These are phyloP conservation scores for Temnopleurus reevesii DNA, from an alignment of 53 echinoderm and acorn worm genomes.

Conservation along the genomic window DNA sequence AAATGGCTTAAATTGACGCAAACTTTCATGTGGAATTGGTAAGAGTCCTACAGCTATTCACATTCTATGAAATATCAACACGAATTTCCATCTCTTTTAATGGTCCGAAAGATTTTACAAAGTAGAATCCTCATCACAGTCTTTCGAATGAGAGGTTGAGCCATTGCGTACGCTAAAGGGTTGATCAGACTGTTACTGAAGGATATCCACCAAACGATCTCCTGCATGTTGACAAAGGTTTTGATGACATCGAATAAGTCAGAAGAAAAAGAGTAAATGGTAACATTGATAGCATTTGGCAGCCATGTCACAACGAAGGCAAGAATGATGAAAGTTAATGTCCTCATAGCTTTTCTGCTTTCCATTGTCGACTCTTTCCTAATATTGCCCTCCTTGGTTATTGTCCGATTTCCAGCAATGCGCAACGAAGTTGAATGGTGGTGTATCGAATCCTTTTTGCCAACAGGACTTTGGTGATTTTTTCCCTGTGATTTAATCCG, in stretches of 20 bases:
- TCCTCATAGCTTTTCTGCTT: slow-evolving; percentile 2
- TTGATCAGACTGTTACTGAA: slow-evolving; percentile 6
- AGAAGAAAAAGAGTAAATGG: not conserved
- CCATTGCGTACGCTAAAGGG: not conserved
- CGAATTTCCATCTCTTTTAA: no score
- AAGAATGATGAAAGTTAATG: not conserved
- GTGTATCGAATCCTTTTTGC: not conserved
- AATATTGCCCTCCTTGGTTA: not conserved
- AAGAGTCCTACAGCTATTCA: no score
- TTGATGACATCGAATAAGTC: not conserved
- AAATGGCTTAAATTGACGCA: no score
- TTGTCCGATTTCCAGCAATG: not conserved
- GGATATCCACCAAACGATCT: not conserved
- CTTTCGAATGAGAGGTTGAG: slow-evolving; percentile 4
- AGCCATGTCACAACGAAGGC: not conserved
- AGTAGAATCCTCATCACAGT: not conserved
- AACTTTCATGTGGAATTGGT: no score
- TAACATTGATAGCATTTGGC: not conserved
- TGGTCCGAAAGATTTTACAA: no score
- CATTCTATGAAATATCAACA: no score
- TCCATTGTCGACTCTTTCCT: not conserved
- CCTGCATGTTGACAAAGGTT: not conserved
- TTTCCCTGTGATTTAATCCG: no score
- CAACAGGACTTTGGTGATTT: no score
- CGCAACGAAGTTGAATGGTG: not conserved